Percentiles rank a stretch among this genome's conserved stretches.
These are phyloP conservation scores for Chrysocyon brachyurus DNA, from an alignment of 2,797 vertebrate genomes.

Conservation along the genomic window DNA sequence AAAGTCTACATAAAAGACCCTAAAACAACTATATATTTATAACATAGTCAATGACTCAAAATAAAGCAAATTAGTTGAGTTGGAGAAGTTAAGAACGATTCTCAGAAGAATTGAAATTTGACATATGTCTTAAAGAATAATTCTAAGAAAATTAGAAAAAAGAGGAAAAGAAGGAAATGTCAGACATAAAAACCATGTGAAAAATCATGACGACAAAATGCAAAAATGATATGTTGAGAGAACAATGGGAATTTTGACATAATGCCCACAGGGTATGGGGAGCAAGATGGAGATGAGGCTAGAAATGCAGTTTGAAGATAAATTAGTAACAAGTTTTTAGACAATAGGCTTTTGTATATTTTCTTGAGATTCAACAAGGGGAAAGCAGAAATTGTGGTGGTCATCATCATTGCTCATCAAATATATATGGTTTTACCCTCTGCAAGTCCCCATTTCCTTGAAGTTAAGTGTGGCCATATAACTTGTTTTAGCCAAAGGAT, in stretches of 20 bases:
- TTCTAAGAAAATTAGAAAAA: background rate
- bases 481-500: background rate
- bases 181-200: background rate
- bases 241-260: background rate
- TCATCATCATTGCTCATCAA: background rate
- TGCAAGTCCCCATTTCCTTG: background rate
- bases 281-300: background rate
- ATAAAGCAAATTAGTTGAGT: background rate
- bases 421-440: background rate
- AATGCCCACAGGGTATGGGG: accelerated
- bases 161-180: background rate
- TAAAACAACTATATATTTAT: background rate
- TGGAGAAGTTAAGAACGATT: background rate
- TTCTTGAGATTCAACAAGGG: background rate
- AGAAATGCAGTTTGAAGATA: background rate
- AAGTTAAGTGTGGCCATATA: background rate
- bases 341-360: background rate
- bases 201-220: background rate
- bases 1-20: background rate
- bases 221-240: background rate
- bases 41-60: background rate
- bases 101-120: background rate
- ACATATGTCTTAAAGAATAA: background rate
- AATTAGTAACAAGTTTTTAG: background rate
- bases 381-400: background rate